Evolutionary conservation across 2,113 vertebrate species (phyloP).

Genomic region (Rallus limicola): DNA sequence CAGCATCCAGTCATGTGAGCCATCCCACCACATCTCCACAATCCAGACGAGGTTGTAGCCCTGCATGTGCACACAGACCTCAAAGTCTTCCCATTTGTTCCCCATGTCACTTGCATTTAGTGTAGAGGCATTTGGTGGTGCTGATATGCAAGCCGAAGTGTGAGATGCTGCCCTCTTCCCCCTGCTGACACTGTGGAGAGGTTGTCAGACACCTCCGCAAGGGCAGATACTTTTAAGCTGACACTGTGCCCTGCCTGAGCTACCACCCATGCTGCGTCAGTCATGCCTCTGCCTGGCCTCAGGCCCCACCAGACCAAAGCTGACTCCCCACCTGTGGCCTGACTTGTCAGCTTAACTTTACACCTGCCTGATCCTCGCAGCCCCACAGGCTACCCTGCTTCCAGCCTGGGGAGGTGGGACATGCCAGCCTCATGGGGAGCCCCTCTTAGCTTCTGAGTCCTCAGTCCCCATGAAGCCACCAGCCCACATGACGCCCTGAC

Average conservation of each 20-base stretch:
- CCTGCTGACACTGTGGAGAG: neutral
- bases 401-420: too few relatives aligned
- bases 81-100: neutral
- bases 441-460: neutral
- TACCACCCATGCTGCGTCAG: too few relatives aligned
- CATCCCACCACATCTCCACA: rapidly evolving
- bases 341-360: neutral
- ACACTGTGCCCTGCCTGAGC: neutral
- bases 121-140: rapidly evolving
- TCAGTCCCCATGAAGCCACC: neutral
- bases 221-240: neutral
- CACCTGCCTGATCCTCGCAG: neutral
- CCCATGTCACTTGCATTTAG: neutral
- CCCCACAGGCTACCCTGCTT: neutral
- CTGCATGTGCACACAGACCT: neutral
- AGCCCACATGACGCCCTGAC: neutral
- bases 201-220: neutral
- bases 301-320: neutral
- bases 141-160: neutral
- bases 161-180: neutral
- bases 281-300: too few relatives aligned
- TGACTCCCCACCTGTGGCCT: neutral
- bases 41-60: neutral
- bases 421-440: neutral
- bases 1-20: neutral